phyloP scores from a whole-genome alignment of 2,888 invertebrate genomes.

The Octonoba sinensis region DNA sequence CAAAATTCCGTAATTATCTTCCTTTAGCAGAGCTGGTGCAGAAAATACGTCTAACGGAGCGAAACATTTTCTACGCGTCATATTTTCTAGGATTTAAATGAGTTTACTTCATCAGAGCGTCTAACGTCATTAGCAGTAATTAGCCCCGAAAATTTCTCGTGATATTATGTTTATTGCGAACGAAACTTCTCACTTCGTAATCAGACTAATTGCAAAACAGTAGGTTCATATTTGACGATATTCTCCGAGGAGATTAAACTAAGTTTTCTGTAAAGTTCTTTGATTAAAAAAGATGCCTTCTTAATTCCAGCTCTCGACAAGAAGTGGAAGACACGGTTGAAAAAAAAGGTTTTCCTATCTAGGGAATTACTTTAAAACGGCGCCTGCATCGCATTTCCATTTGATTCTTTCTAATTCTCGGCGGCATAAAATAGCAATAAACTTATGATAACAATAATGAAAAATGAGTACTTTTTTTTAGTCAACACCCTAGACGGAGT shows the following conservation, averaged over 20 bases:
- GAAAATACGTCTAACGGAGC: slow-evolving; percentile 40
- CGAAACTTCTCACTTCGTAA: slow-evolving; percentile 13
- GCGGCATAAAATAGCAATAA: slow-evolving; percentile 14
- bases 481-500: not conserved
- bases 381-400: too few species aligned
- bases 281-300: slow-evolving; percentile 56
- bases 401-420: not conserved
- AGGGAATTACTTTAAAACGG: too few species aligned
- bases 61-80: slow-evolving; percentile 38
- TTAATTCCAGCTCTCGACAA: slow-evolving; percentile 37
- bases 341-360: not conserved
- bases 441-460: slow-evolving; percentile 1
- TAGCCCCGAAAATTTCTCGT: slow-evolving; percentile 50
- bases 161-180: slow-evolving; percentile 36
- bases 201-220: slow-evolving; percentile 51
- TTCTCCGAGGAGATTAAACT: slow-evolving; percentile 41
- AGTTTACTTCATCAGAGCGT: slow-evolving; percentile 62
- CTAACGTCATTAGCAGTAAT: slow-evolving; percentile 62
- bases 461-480: slow-evolving; percentile 8
- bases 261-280: slow-evolving; percentile 43
- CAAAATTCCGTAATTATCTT: slow-evolving; percentile 38
- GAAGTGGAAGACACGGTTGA: not conserved
- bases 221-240: not conserved
- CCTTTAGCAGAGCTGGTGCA: slow-evolving; percentile 22
- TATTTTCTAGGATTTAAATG: slow-evolving; percentile 60